A percentile compares a stretch with the other conserved stretches of the same genome.
phyloP scores from a whole-genome alignment of 2,888 invertebrate genomes.

The Caenorhabditis sp. region DNA sequence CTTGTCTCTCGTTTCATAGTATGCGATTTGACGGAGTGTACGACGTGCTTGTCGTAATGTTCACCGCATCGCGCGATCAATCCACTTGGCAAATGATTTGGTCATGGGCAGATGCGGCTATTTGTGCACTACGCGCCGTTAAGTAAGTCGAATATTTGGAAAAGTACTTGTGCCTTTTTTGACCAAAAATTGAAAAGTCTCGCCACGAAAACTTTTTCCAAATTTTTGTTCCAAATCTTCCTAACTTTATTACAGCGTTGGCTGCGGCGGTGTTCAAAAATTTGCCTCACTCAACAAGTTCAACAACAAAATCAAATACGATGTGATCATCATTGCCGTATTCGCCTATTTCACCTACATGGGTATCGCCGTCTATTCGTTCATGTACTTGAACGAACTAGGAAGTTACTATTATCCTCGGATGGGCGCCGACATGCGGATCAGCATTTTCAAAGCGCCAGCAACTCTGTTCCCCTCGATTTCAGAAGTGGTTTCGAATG shows the following conservation, averaged over 20 bases:
- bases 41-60: background rate
- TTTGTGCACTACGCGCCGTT: conserved; percentile 21
- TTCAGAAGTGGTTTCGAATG: background rate
- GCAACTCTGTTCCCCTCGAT: background rate
- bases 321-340: conserved; percentile 13
- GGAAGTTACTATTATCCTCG: conserved; percentile 1
- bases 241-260: conserved; percentile 25
- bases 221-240: no score
- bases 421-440: background rate
- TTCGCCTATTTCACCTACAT: conserved; percentile 19
- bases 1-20: conserved; percentile 6
- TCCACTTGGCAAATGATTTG: conserved; percentile 22
- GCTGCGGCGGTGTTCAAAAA: conserved; percentile 41
- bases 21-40: background rate
- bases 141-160: conserved; percentile 8
- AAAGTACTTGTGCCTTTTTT: background rate
- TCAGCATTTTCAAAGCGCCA: background rate
- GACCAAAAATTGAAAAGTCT: no score
- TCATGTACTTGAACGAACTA: conserved; percentile 20
- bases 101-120: conserved; percentile 38
- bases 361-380: conserved; percentile 9
- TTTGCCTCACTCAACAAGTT: conserved; percentile 35
- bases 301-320: conserved; percentile 19
- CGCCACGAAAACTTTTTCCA: no score
- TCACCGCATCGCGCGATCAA: background rate